phyloP scores from a whole-genome alignment of 2,888 invertebrate species.

The Nowickia ferox region DNA sequence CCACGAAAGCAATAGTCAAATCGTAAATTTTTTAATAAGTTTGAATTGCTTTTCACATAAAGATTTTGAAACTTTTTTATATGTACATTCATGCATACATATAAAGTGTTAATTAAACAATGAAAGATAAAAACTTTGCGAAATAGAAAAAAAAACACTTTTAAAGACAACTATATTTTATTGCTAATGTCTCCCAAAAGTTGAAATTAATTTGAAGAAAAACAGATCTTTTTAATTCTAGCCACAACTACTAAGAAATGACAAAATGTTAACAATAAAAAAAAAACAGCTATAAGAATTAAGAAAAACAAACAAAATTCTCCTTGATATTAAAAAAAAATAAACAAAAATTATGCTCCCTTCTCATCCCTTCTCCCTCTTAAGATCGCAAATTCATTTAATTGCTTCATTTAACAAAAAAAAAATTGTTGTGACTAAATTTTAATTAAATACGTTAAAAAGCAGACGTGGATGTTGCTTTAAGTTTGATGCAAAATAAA shows the following conservation, averaged over 20 bases:
- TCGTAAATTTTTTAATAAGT: slow-evolving; percentile 5
- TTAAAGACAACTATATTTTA: not conserved
- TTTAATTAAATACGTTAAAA: slow-evolving; percentile 22
- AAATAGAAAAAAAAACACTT: not conserved
- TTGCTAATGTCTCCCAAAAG: slow-evolving; percentile 7
- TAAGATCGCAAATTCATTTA: not conserved
- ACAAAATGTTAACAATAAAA: slow-evolving; percentile 9
- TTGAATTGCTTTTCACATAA: not conserved
- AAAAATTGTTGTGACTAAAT: not conserved
- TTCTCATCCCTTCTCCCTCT: not conserved
- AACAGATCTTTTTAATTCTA: not conserved
- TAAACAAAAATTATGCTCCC: not conserved
- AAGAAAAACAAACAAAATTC: slow-evolving; percentile 24
- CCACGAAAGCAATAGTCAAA: not conserved
- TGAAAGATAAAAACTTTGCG: not conserved
- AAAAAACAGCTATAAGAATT: slow-evolving; percentile 10
- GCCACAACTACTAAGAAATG: not conserved
- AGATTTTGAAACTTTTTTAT: not conserved
- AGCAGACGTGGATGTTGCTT: not conserved
- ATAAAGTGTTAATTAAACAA: slow-evolving; percentile 7
- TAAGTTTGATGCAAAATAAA: not conserved
- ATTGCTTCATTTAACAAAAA: not conserved
- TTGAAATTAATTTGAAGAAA: not conserved
- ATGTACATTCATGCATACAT: too few species aligned
- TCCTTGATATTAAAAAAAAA: slow-evolving; percentile 7